These are phyloP conservation scores for Corynorhinus townsendii DNA, from an alignment of 2,113 vertebrate species.

Conservation along the genomic window DNA sequence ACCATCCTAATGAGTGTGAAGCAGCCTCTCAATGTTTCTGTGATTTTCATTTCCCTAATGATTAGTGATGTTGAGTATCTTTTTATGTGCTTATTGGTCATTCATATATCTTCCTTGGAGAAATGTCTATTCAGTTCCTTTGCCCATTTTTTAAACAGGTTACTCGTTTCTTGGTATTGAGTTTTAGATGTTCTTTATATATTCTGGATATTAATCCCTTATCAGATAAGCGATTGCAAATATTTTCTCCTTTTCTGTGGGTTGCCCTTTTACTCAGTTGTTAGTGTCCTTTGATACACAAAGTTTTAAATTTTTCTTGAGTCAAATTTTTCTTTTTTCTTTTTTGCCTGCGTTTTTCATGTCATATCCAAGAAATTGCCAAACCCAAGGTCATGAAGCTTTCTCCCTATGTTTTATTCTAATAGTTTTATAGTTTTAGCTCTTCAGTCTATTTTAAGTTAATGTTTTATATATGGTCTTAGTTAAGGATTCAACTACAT, in stretches of 20 bases:
- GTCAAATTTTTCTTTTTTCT: background rate
- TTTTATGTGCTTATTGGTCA: background rate
- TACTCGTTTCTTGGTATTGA: background rate
- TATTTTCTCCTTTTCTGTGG: background rate
- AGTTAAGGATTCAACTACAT: background rate
- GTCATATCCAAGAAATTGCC: background rate
- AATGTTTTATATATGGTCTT: background rate
- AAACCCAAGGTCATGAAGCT: background rate
- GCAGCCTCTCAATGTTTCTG: background rate
- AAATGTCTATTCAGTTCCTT: background rate
- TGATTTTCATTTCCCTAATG: background rate
- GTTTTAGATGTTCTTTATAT: background rate
- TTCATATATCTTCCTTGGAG: background rate
- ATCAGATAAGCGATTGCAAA: background rate
- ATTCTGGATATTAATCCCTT: background rate
- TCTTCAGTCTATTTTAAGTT: background rate
- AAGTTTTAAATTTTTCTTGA: background rate
- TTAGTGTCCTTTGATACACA: background rate
- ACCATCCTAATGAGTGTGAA: background rate
- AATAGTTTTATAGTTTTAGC: background rate
- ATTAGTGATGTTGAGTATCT: background rate
- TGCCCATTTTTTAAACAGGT: background rate
- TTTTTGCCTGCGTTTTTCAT: background rate
- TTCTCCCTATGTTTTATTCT: background rate
- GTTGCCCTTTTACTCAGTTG: background rate